Percentiles rank a stretch among this genome's conserved stretches.
phyloP scores from a whole-genome alignment of 2,113 vertebrate species.

The Colinus virginianus region DNA sequence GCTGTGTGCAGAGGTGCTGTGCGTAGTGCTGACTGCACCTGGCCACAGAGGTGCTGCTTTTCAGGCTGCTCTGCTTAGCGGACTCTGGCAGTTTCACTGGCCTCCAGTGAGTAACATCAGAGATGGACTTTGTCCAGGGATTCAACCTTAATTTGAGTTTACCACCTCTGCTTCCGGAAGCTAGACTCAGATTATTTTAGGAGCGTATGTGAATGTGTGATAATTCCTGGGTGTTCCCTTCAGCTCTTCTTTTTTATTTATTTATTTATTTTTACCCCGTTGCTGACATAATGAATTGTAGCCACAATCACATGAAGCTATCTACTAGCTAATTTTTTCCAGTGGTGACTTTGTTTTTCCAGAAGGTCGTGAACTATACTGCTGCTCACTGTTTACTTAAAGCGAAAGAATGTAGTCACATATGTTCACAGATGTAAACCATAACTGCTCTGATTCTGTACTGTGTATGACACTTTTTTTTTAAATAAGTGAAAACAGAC shows the following conservation, averaged over 20 bases:
- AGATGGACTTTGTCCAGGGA: conserved; percentile 6
- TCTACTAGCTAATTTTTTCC: conserved; percentile 70
- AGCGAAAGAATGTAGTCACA: conserved; percentile 48
- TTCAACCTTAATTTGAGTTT: conserved; percentile 17
- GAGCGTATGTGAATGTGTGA: not conserved
- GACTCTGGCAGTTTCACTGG: not conserved
- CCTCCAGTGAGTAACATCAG: not conserved
- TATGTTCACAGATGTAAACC: conserved; percentile 52
- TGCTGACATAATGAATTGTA: conserved; percentile 54
- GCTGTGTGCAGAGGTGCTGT: not conserved
- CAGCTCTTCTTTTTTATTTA: conserved; percentile 12
- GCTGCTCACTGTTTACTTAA: conserved; percentile 57
- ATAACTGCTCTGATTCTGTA: conserved; percentile 44
- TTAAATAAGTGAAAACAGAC: conserved; percentile 54
- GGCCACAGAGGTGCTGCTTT: not conserved
- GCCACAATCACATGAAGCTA: conserved; percentile 48
- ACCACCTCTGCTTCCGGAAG: conserved; percentile 4
- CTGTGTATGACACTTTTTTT: conserved; percentile 9
- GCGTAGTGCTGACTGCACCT: not conserved
- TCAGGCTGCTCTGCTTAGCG: not conserved
- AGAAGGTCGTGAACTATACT: conserved; percentile 43
- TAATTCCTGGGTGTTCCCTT: conserved; percentile 20
- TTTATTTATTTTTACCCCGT: conserved; percentile 49
- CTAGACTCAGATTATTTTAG: conserved; percentile 9
- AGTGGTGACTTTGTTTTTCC: conserved; percentile 48